Evolutionary conservation across 1,140 invertebrate species (phyloP).

Genomic region (Musca domestica): DNA sequence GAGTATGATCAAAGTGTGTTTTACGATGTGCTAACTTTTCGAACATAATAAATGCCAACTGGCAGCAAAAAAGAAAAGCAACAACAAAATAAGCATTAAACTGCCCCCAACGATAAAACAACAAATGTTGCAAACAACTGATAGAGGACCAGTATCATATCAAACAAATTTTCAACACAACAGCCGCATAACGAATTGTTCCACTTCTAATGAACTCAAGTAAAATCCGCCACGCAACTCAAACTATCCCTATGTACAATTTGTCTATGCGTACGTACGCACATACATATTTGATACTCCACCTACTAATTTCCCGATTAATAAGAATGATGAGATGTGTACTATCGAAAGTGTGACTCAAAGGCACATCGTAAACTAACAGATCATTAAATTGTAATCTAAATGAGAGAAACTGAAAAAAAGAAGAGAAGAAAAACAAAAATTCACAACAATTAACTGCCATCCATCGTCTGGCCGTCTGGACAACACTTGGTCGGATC

Average conservation of each 20-base stretch:
- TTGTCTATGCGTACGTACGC: too few relatives aligned
- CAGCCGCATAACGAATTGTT: conserved; percentile 27
- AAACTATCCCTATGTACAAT: too few relatives aligned
- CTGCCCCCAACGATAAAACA: not conserved
- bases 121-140: conserved; percentile 11
- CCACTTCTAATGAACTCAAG: not conserved
- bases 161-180: conserved; percentile 5
- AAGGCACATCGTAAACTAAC: conserved; percentile 24
- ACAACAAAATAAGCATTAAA: not conserved
- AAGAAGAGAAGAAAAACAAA: not conserved
- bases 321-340: not conserved
- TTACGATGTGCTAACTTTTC: conserved; percentile 27
- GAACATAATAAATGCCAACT: conserved; percentile 3
- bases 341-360: conserved; percentile 21
- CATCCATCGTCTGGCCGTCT: not conserved
- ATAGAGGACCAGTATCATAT: not conserved
- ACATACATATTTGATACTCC: too few relatives aligned
- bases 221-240: too few relatives aligned
- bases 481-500: too few relatives aligned
- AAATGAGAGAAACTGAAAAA: too few relatives aligned
- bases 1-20: not conserved
- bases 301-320: not conserved
- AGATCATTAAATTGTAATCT: conserved; percentile 24
- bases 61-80: conserved; percentile 5
- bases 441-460: not conserved